A percentile compares a stretch with the other conserved stretches of the same genome.
These are phyloP conservation scores for Pelobates cultripes DNA, from an alignment of 2,797 vertebrate species.

Conservation along the genomic window DNA sequence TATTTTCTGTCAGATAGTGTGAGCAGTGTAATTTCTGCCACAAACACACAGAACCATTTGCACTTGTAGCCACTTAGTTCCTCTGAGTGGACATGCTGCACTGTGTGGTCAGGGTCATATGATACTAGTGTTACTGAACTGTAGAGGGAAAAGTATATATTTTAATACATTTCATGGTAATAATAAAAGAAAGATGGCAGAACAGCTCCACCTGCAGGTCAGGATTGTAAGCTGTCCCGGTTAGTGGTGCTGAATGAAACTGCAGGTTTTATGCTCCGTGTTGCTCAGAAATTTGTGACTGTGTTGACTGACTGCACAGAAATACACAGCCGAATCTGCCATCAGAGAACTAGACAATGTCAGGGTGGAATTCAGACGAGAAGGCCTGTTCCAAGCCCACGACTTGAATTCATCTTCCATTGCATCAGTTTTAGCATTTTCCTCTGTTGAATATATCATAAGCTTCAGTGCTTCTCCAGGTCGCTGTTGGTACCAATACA, in stretches of 20 bases:
- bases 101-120: too few species aligned
- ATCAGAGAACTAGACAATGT: not conserved
- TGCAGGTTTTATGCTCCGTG: not conserved
- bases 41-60: too few species aligned
- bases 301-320: slow-evolving; percentile 16
- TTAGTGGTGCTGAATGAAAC: not conserved
- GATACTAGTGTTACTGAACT: too few species aligned
- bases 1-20: too few species aligned
- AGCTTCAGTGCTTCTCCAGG: slow-evolving; percentile 6
- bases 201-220: too few species aligned
- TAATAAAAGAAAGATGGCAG: too few species aligned
- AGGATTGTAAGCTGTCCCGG: not conserved
- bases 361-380: not conserved
- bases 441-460: not conserved
- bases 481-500: slow-evolving; percentile 37
- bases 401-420: not conserved
- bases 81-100: too few species aligned
- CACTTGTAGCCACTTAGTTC: too few species aligned
- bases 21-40: too few species aligned
- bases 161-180: too few species aligned
- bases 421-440: not conserved
- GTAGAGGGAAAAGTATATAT: too few species aligned
- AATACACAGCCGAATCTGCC: slow-evolving; percentile 7
- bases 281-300: slow-evolving; percentile 1
- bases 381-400: not conserved